A percentile compares a stretch with the other conserved stretches of the same genome.
These are phyloP conservation scores for Accipiter virgatus DNA, from an alignment of 2,113 vertebrate genomes.

Conservation along the genomic window DNA sequence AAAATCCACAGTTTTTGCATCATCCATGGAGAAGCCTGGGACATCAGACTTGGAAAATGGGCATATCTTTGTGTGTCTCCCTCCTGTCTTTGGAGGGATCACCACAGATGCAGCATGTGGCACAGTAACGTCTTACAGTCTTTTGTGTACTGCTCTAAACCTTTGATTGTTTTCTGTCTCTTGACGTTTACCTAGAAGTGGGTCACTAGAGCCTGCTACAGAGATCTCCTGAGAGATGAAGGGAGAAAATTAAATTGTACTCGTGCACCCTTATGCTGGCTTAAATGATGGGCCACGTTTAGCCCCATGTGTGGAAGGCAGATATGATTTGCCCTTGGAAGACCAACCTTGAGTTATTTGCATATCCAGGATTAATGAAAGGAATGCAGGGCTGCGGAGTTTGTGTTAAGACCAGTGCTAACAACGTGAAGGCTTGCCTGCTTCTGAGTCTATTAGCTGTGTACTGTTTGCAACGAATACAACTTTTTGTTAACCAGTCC, in stretches of 20 bases:
- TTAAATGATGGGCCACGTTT: not conserved
- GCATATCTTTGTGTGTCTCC: not conserved
- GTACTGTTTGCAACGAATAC: not conserved
- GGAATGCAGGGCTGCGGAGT: not conserved
- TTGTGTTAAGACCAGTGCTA: not conserved
- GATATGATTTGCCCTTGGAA: not conserved
- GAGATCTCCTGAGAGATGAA: not conserved
- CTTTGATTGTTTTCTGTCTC: not conserved
- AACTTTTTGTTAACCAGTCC: not conserved
- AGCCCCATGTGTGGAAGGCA: not conserved
- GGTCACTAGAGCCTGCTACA: not conserved
- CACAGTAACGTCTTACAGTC: not conserved
- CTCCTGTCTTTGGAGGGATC: not conserved
- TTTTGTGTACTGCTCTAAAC: not conserved
- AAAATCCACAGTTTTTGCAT: not conserved
- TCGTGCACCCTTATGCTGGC: not conserved
- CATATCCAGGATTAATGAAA: not conserved
- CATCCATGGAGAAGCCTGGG: not conserved
- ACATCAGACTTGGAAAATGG: not conserved
- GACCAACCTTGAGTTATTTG: not conserved
- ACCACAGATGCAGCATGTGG: rapidly evolving
- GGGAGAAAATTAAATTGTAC: not conserved
- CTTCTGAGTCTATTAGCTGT: not conserved
- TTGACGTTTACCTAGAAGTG: not conserved
- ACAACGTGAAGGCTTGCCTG: not conserved